Base-by-base conservation (phyloP, 1,140 invertebrate species). In the Drosophila nigrodunni region DNA sequence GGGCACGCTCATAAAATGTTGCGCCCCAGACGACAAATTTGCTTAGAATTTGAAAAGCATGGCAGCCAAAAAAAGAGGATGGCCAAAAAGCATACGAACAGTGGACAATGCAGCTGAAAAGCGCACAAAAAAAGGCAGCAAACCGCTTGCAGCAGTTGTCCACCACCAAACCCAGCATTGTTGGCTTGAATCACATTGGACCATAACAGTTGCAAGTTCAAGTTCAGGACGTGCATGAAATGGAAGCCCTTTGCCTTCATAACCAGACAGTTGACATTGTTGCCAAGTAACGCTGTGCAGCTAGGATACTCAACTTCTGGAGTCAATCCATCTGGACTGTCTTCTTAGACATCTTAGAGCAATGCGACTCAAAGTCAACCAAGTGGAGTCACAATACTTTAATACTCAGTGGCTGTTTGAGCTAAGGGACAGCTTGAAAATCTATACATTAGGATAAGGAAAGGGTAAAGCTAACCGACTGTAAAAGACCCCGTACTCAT, bases 31-130 rank as follows among this genome's bases (percentile, higher is more conserved):
- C 70, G 83, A 87, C 83, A 87, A 87, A 87, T 87, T 87, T 87
- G 83, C 83, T 87, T 87, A 88, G 83, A 88, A 87, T 87, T 88
- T 87, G 77, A 88, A 88, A 88, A 88, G 83, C 83, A 78, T 62
- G 74, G 80, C 83, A 57, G 58, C 83, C 83, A 88, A 79, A 82
- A 87, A 70, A 10, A 59, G 7, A 50, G 59, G 35, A 62, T 55
- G 18, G 7, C 37, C 62, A 46, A 69, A 10, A 18, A 39, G 35
- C 43, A 46, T 34, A 54, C 73, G 13, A 61, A 13, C 44, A 65
- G 41, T 15, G 13, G 37, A n/a, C 37, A 57, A n/a, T 25, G 35
- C 18, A 13, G 9, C 10, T 2, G 47, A 21, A 78, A 69, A 74
- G 44, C 60, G 43, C 44, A 49, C 47, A 66, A 50, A 50, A 57